A percentile compares a stretch with the other conserved stretches of the same genome.
phyloP scores from a whole-genome alignment of 1,140 invertebrate genomes.

The Monochamus saltuarius region DNA sequence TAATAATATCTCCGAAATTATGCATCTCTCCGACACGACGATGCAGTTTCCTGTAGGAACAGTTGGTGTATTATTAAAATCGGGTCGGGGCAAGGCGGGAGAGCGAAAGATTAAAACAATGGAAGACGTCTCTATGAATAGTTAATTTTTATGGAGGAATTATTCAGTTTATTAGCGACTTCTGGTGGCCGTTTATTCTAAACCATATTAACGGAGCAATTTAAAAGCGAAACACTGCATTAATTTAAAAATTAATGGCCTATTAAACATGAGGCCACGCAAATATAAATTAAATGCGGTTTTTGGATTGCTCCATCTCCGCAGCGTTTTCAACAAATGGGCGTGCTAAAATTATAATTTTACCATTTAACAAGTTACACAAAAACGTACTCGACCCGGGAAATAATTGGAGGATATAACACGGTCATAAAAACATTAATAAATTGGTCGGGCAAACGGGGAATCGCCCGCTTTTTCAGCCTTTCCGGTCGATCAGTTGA shows the following conservation, averaged over 20 bases:
- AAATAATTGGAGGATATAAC: constrained; percentile 12
- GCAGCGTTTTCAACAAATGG: constrained; percentile 19
- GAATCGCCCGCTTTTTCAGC: too few species aligned
- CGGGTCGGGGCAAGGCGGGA: too few species aligned
- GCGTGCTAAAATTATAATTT: background rate
- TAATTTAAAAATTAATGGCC: constrained; percentile 36
- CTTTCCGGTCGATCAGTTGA: too few species aligned
- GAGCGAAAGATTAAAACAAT: constrained; percentile 22
- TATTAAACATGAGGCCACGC: constrained; percentile 33
- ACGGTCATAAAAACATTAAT: constrained; percentile 2
- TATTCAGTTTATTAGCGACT: constrained; percentile 32
- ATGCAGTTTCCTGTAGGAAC: too few species aligned
- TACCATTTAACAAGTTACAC: constrained; percentile 14
- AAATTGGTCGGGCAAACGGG: too few species aligned
- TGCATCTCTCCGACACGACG: too few species aligned
- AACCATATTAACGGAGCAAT: constrained; percentile 30
- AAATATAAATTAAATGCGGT: constrained; percentile 26
- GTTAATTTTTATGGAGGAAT: constrained; percentile 33
- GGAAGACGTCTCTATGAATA: constrained; percentile 31
- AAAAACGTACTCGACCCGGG: constrained; percentile 2
- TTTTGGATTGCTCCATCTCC: constrained; percentile 17
- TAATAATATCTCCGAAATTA: too few species aligned
- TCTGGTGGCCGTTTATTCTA: constrained; percentile 14
- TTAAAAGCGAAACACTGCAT: constrained; percentile 31
- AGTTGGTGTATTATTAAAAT: too few species aligned